Base-by-base conservation (phyloP, 2,888 invertebrate genomes). In the Tortrix viridana region DNA sequence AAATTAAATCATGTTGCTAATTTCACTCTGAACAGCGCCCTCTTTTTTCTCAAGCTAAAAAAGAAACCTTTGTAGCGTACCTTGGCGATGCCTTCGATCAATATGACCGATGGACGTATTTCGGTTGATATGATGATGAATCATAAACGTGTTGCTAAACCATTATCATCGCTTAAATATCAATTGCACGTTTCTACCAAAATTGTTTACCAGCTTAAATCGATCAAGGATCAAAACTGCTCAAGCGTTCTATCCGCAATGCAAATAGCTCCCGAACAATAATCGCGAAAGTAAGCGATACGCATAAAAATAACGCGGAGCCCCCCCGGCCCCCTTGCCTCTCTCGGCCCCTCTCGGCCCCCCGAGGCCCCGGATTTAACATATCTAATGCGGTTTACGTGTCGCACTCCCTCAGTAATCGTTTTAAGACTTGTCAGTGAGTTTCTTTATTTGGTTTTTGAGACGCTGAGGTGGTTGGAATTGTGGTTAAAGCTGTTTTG, bases 371-470 rank as follows among this genome's bases (percentile, higher is more conserved):
- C 78, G 75, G 87, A 86, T 89, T 91, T 91, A 90, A 89, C 91
- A 90, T 90, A 89, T 80, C 88, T 91, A 91, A 91, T 91, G 91
- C 90, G 90, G 84, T 91, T 91, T 91, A 83, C 91, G 89, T 91
- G 91, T 91, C 78, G 77, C 69, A 75, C 77, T 81, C 81, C 82
- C 72, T 77, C 81, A 73, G 85, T 89, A 90, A 90, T 89, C 89
- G 89, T 80, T 90, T 89, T 88, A 88, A 90, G 89, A 89, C 84
- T 84, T 72, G 78, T 75, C 74, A 65, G 55, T 74, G 55, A 55
- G 79, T 77, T 74, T 79, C 74, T 69, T 75, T 76, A 67, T 71
- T 69, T 69, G 72, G 71, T 67, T 70, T 62, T 62, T 66, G 62
- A 68, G 69, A 65, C 68, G 72, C 75, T 78, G 76, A 75, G 77